Percentiles rank a stretch among this genome's conserved stretches.
Conservation (phyloP, 2,113 vertebrate species). For the Trochalopteron elliotii region DNA sequence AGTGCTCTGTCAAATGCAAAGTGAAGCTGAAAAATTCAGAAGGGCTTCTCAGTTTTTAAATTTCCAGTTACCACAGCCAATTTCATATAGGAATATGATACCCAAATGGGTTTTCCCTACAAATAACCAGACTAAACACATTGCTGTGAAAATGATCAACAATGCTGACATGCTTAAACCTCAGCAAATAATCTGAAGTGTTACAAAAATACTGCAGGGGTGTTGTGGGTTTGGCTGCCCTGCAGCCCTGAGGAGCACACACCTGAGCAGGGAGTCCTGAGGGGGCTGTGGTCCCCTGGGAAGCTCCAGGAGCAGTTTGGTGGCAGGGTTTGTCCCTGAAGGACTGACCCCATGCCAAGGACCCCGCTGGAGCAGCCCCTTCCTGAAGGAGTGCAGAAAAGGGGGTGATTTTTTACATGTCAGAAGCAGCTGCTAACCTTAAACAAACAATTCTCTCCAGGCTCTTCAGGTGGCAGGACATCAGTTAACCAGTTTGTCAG, state of each 20-base stretch:
- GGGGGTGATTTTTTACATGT: neutral
- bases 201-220: too few species aligned
- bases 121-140: neutral
- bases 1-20: neutral
- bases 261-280: accelerated
- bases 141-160: neutral
- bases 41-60: neutral
- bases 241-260: neutral
- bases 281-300: neutral
- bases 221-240: neutral
- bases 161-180: neutral
- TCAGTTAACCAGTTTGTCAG: neutral
- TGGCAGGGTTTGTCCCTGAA: neutral
- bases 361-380: neutral
- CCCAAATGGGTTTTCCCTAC: neutral
- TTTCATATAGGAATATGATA: neutral
- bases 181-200: neutral
- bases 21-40: neutral
- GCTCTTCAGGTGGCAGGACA: neutral
- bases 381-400: neutral
- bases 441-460: neutral
- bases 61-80: neutral
- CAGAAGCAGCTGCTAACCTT: neutral
- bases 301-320: neutral
- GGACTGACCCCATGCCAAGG: neutral